phyloP scores from a whole-genome alignment of 2,888 invertebrate species.

The Macrophya alboannulata region DNA sequence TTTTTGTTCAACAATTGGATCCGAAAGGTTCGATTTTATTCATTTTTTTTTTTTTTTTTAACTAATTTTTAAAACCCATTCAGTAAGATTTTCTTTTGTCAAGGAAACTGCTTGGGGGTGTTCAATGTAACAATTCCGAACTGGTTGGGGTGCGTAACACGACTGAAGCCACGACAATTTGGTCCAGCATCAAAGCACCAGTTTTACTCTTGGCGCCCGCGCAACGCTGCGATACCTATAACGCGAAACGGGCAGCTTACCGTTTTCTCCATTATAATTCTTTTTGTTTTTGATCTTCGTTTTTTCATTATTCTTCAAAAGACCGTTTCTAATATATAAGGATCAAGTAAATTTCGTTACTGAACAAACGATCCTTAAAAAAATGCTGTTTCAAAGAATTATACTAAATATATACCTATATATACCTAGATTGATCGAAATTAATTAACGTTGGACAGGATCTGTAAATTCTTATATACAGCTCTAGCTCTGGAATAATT shows the following conservation, averaged over 20 bases:
- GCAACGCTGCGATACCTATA: neutral
- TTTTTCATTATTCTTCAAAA: too few relatives aligned
- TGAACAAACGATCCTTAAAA: neutral
- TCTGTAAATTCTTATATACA: too few relatives aligned
- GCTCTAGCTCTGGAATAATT: too few relatives aligned
- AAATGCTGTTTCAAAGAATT: neutral
- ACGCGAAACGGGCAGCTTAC: neutral
- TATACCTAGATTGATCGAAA: too few relatives aligned
- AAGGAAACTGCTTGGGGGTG: neutral
- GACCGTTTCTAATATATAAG: too few relatives aligned
- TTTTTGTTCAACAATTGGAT: neutral
- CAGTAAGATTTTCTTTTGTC: neutral
- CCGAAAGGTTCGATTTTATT: neutral
- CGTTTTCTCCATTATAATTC: neutral
- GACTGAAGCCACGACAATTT: conserved; percentile 63
- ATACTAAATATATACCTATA: too few relatives aligned
- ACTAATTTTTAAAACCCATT: neutral
- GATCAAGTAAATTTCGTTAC: too few relatives aligned
- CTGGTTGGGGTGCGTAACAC: conserved; percentile 64
- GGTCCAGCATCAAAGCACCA: conserved; percentile 19
- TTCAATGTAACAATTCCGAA: neutral
- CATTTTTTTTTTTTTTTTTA: neutral
- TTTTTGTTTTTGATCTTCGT: neutral
- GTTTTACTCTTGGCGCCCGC: conserved; percentile 31
- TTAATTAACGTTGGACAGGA: too few relatives aligned